Evolutionary conservation across 2,888 invertebrate genomes (phyloP).

Genomic region (Nycteola revayana): DNA sequence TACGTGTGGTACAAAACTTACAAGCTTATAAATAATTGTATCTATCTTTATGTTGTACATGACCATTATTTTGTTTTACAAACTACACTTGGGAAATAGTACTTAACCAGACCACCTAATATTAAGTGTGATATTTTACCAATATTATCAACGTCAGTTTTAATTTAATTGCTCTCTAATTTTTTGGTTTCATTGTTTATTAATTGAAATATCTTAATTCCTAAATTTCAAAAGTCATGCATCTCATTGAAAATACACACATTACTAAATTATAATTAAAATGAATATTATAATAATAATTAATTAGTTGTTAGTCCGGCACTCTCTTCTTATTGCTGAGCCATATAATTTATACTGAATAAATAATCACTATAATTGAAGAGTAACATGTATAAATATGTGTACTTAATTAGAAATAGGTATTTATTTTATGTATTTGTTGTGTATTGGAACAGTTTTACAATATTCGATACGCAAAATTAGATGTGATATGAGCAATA

Average conservation of each 20-base stretch:
- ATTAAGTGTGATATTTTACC: conserved; percentile 73
- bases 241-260: conserved; percentile 34
- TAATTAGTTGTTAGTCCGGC: conserved; percentile 40
- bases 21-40: too few relatives aligned
- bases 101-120: conserved; percentile 75
- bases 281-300: conserved; percentile 27
- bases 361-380: conserved; percentile 37
- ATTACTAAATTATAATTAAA: conserved; percentile 34
- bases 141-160: conserved; percentile 43
- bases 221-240: conserved; percentile 18
- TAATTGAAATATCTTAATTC: conserved; percentile 20
- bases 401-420: conserved; percentile 80
- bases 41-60: conserved; percentile 38
- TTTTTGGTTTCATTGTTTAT: conserved; percentile 27
- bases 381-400: conserved; percentile 43
- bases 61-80: conserved; percentile 62
- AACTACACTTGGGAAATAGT: conserved; percentile 53
- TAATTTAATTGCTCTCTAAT: conserved; percentile 67
- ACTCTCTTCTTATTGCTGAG: conserved; percentile 54
- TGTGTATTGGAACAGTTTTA: conserved; percentile 70
- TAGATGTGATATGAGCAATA: conserved; percentile 80
- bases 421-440: conserved; percentile 70
- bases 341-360: conserved; percentile 61
- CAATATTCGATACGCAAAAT: conserved; percentile 64
- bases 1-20: too few relatives aligned